Percentiles rank a stretch among this genome's conserved stretches.
Conservation (phyloP, 2,113 vertebrate species). For the Cyprinodon variegatus region DNA sequence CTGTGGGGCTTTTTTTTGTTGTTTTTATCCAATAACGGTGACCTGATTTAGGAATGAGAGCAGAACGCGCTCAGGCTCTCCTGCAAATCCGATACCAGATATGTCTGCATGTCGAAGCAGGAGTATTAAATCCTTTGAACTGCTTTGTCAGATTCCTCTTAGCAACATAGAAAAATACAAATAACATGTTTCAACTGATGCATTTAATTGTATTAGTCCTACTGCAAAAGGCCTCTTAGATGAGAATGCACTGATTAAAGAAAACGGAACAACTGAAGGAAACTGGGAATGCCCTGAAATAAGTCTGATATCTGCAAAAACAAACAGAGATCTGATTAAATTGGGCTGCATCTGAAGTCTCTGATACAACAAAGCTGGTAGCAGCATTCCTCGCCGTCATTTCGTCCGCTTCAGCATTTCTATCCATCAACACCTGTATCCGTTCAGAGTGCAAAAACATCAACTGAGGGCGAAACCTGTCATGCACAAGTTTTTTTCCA, state of each 20-base stretch:
- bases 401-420: too few relatives aligned
- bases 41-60: conserved; percentile 22
- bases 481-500: too few relatives aligned
- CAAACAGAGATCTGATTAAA: too few relatives aligned
- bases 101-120: conserved; percentile 10
- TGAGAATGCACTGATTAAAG: not conserved
- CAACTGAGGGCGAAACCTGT: too few relatives aligned
- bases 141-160: not conserved
- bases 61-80: not conserved
- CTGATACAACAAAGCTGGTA: too few relatives aligned
- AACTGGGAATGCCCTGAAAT: too few relatives aligned
- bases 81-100: not conserved
- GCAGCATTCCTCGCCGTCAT: too few relatives aligned
- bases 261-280: not conserved
- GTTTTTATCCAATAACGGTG: not conserved
- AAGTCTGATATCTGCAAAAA: too few relatives aligned
- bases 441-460: too few relatives aligned
- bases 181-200: not conserved
- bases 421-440: too few relatives aligned
- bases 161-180: not conserved
- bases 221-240: not conserved
- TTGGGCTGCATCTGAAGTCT: too few relatives aligned
- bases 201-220: not conserved
- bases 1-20: not conserved
- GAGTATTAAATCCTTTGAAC: not conserved